Percentiles rank a stretch among this genome's conserved stretches.
Conservation (phyloP, 2,888 invertebrate species). For the Pantelozetes paolii region DNA sequence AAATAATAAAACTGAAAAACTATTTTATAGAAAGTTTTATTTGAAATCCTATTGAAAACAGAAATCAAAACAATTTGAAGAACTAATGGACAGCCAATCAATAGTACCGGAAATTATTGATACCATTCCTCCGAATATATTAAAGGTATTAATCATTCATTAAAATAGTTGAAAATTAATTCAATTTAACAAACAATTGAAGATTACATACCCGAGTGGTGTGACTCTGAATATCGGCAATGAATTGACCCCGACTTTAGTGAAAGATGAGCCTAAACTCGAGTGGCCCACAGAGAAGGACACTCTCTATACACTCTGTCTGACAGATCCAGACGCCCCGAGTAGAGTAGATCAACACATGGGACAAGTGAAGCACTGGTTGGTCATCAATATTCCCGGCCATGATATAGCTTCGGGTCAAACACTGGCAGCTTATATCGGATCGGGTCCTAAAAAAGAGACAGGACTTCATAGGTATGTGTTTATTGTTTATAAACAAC, state of each 20-base stretch:
- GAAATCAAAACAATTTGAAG: too few relatives aligned
- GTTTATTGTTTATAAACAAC: conserved; percentile 46
- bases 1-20: too few relatives aligned
- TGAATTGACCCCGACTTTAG: too few relatives aligned
- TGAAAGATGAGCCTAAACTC: too few relatives aligned
- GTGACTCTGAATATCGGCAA: conserved; percentile 43
- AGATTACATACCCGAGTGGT: conserved; percentile 38
- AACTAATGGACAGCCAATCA: too few relatives aligned
- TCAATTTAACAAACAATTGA: background rate
- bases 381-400: conserved; percentile 55
- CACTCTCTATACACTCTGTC: conserved; percentile 42
- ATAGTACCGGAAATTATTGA: conserved; percentile 72
- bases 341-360: conserved; percentile 52
- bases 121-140: conserved; percentile 59
- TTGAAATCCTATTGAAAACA: too few relatives aligned
- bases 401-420: conserved; percentile 53
- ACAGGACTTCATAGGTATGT: conserved; percentile 49
- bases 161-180: background rate
- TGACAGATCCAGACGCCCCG: conserved; percentile 56
- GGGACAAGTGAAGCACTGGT: conserved; percentile 57
- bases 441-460: conserved; percentile 54
- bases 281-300: conserved; percentile 33
- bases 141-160: conserved; percentile 53
- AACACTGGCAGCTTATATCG: conserved; percentile 53
- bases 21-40: too few relatives aligned